phyloP scores from a whole-genome alignment of 1,140 invertebrate genomes.

The Brachionus calyciflorus region DNA sequence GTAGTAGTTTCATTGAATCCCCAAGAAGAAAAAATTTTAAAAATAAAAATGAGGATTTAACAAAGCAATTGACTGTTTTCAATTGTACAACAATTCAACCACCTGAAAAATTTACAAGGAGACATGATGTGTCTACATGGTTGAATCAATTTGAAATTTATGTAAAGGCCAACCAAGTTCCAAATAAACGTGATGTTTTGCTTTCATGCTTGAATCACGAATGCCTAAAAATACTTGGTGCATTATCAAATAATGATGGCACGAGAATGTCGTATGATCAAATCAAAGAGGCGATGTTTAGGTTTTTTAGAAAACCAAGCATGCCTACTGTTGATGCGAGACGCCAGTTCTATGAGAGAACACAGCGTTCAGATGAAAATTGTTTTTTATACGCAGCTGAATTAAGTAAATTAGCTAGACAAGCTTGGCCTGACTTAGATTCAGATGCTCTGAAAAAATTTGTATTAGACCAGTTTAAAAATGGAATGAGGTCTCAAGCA shows the following conservation, averaged over 20 bases:
- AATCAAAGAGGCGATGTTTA: neutral
- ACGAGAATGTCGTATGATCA: neutral
- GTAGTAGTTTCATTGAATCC: neutral
- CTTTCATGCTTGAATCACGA: too few relatives aligned
- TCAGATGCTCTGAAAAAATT: too few relatives aligned
- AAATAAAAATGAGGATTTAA: neutral
- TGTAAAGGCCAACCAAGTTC: too few relatives aligned
- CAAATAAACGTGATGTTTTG: too few relatives aligned
- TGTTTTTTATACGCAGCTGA: neutral
- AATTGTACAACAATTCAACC: too few relatives aligned
- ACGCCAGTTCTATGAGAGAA: too few relatives aligned
- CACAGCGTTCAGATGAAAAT: too few relatives aligned
- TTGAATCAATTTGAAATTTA: too few relatives aligned
- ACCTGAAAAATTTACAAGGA: too few relatives aligned
- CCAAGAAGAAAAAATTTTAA: neutral
- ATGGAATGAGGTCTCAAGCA: neutral
- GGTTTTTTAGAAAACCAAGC: neutral
- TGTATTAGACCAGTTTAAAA: neutral
- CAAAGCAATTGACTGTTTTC: neutral
- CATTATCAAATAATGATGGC: neutral
- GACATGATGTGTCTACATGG: too few relatives aligned
- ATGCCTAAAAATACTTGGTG: too few relatives aligned
- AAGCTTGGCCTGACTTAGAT: neutral
- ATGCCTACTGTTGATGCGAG: neutral
- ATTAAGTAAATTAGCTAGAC: neutral